Conservation (phyloP, 2,113 vertebrate species). For the Cephalopterus ornatus region DNA sequence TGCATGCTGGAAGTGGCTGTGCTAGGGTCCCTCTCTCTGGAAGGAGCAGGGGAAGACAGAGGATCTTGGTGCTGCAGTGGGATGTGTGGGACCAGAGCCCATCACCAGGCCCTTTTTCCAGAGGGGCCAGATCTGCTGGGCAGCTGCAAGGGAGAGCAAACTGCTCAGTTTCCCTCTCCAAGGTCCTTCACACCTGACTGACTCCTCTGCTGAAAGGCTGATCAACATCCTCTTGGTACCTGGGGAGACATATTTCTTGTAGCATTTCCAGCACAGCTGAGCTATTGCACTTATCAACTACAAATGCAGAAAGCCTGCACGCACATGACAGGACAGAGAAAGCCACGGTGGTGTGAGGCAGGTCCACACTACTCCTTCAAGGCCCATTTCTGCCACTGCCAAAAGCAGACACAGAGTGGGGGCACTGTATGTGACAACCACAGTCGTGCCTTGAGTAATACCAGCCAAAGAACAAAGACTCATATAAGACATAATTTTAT, state of each 20-base stretch:
- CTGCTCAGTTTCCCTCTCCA: neutral
- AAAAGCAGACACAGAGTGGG: neutral
- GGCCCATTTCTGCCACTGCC: neutral
- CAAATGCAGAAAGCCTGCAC: neutral
- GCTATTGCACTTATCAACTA: neutral
- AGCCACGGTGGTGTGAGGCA: neutral
- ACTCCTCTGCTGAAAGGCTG: neutral
- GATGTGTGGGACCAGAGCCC: neutral
- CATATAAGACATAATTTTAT: neutral
- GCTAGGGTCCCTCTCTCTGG: neutral
- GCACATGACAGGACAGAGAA: neutral
- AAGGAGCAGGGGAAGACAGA: neutral
- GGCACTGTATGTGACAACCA: neutral
- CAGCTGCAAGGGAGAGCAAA: neutral
- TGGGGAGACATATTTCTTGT: neutral
- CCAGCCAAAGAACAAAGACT: neutral
- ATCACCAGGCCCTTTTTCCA: neutral
- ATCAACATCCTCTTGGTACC: neutral
- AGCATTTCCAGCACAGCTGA: neutral
- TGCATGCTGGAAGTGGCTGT: neutral
- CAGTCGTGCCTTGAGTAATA: neutral
- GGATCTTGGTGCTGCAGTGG: fast-evolving
- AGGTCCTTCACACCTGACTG: neutral
- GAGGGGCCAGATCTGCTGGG: neutral
- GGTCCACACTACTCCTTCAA: fast-evolving